Conservation (phyloP, 2,113 vertebrate species). For the Dendrocopos noguchii region DNA sequence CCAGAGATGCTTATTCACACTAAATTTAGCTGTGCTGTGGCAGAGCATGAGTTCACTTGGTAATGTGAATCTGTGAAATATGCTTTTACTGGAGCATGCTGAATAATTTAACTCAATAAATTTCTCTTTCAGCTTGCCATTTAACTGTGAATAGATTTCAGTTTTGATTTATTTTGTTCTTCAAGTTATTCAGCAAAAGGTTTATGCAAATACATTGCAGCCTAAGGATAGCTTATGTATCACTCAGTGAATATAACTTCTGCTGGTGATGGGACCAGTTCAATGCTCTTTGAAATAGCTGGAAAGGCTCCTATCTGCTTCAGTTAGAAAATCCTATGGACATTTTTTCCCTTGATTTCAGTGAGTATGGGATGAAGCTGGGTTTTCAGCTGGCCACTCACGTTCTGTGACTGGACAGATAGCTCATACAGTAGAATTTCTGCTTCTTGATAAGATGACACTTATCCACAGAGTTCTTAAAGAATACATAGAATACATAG, state of each 20-base stretch:
- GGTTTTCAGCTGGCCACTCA: not conserved
- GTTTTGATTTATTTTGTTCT: constrained; percentile 69
- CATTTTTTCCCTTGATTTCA: not conserved
- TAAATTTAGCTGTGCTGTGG: constrained; percentile 51
- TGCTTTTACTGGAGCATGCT: constrained; percentile 47
- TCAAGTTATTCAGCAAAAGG: constrained; percentile 61
- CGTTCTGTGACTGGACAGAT: not conserved
- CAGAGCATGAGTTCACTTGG: constrained; percentile 42
- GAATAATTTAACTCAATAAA: constrained; percentile 67
- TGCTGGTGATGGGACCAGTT: not conserved
- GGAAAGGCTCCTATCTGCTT: not conserved
- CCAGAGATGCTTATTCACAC: constrained; percentile 53
- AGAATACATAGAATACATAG: too few species aligned
- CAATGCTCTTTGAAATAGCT: not conserved
- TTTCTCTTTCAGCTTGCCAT: constrained; percentile 60
- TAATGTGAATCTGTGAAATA: constrained; percentile 60
- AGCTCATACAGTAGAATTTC: not conserved
- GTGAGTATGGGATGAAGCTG: not conserved
- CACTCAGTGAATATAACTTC: not conserved
- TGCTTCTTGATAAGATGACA: not conserved
- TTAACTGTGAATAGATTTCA: constrained; percentile 63
- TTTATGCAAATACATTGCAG: constrained; percentile 63
- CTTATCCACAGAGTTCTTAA: not conserved
- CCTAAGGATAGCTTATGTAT: constrained; percentile 35
- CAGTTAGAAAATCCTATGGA: constrained; percentile 8